Base-by-base conservation (phyloP, 2,888 invertebrate genomes). In the Xestia ashworthii region DNA sequence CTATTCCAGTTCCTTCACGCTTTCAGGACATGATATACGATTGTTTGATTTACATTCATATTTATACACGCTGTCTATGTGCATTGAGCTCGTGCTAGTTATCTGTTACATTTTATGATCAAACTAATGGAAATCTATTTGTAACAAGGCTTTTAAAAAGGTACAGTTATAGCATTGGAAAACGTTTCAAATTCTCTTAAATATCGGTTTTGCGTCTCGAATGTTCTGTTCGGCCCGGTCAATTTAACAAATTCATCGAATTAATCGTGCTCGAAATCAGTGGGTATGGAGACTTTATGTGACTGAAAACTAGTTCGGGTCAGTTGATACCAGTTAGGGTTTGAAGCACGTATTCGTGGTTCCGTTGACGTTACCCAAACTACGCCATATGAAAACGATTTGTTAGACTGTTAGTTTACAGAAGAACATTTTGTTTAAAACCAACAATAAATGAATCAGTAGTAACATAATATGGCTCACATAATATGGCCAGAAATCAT, bases 11-110 rank as follows among this genome's bases (percentile, higher is more conserved):
- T 78, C 71, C 66, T 58, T 62, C 85, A 77, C 73, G 77, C 69
- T 86, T 83, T 78, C 79, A 76, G 76, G 81, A 83, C 83, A 83
- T 81, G 78, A 85, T 85, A 25, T 81, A 85, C 81, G 76, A 81
- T 79, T 86, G 74, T 85, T 81, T 80, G 72, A 76, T 80, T 77
- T 76, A 73, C 75, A 70, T 66, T 69, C 74, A 81, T 75, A 75
- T 84, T 73, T 71, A 84, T 65, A 55, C 72, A 69, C 77, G 74
- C 71, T 72, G 55, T 71, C 76, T 68, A 85, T 77, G 46, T 64
- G 46, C 67, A 74, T 41, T 48, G 58, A 76, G 60, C 32, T 70
- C 64, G 74, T 78, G 64, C 71, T 71, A 84, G 68, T 78, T 82
- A 66, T 79, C 72, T 70, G 32, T 60, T 32, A 64, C 22, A 69